A percentile compares a stretch with the other conserved stretches of the same genome.
Conservation (phyloP, 2,113 vertebrate genomes). For the Harpagus bidentatus region DNA sequence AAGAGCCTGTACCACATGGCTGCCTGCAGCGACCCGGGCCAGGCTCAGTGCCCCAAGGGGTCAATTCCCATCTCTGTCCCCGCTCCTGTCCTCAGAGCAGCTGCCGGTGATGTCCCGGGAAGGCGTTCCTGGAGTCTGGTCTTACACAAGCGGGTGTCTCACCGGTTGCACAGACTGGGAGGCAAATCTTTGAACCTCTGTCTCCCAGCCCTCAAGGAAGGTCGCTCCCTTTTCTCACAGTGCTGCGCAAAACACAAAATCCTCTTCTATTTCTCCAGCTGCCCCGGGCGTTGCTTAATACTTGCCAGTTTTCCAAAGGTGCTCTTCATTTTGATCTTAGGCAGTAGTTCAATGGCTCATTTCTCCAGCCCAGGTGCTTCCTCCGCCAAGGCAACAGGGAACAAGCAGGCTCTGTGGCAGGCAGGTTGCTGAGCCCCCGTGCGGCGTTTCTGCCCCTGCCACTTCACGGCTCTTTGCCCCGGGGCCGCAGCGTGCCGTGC, state of each 20-base stretch:
- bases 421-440: background rate
- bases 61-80: background rate
- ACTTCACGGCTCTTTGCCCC: background rate
- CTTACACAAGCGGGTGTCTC: background rate
- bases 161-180: background rate
- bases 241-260: background rate
- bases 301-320: background rate
- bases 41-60: background rate
- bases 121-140: background rate
- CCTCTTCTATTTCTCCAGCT: background rate
- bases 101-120: background rate
- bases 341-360: background rate
- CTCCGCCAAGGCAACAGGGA: background rate
- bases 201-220: constrained; percentile 1
- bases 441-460: background rate
- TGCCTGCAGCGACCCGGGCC: background rate
- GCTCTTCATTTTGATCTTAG: background rate
- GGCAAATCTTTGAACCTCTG: background rate
- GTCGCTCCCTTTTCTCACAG: constrained; percentile 26
- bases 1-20: background rate
- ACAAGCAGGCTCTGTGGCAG: background rate
- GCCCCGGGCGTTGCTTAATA: background rate
- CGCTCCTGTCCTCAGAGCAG: background rate
- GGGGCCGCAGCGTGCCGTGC: fast-evolving
- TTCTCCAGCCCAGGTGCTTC: background rate